These are phyloP conservation scores for Pseudotriccus pelzelni DNA, from an alignment of 2,797 vertebrate species.

Conservation along the genomic window DNA sequence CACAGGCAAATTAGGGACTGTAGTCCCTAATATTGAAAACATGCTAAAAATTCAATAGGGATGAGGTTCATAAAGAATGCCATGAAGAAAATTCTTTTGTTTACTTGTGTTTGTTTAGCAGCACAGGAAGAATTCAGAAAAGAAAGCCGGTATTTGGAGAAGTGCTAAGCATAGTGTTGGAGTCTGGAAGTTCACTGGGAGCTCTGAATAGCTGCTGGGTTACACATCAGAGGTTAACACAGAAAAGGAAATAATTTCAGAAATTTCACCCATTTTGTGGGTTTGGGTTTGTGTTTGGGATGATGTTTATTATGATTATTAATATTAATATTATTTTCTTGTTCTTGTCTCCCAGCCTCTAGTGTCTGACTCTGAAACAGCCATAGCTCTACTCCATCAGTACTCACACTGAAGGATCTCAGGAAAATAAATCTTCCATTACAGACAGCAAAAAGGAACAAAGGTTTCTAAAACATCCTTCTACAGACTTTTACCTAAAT, in stretches of 20 bases:
- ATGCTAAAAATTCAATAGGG: not conserved
- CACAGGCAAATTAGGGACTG: not conserved
- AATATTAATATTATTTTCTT: not conserved
- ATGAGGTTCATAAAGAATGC: not conserved
- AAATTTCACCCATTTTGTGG: fast-evolving
- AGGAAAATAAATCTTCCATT: not conserved
- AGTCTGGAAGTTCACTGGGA: not conserved
- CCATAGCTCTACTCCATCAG: not conserved
- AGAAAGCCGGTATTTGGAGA: not conserved
- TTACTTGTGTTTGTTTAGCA: not conserved
- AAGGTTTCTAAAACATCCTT: not conserved
- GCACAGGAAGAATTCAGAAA: not conserved
- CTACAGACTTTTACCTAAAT: not conserved
- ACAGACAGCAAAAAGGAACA: not conserved
- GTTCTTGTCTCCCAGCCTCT: not conserved
- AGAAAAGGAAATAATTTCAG: not conserved
- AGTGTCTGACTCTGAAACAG: not conserved
- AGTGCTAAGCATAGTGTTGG: not conserved
- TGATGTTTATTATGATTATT: fast-evolving
- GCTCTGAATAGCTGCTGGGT: not conserved
- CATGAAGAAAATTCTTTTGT: not conserved
- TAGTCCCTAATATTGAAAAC: not conserved
- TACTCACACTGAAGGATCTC: not conserved
- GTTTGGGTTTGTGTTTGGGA: fast-evolving
- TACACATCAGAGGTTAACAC: not conserved